A percentile compares a stretch with the other conserved stretches of the same genome.
Conservation (phyloP, 2,113 vertebrate species). For the Amblyopsis rosae region DNA sequence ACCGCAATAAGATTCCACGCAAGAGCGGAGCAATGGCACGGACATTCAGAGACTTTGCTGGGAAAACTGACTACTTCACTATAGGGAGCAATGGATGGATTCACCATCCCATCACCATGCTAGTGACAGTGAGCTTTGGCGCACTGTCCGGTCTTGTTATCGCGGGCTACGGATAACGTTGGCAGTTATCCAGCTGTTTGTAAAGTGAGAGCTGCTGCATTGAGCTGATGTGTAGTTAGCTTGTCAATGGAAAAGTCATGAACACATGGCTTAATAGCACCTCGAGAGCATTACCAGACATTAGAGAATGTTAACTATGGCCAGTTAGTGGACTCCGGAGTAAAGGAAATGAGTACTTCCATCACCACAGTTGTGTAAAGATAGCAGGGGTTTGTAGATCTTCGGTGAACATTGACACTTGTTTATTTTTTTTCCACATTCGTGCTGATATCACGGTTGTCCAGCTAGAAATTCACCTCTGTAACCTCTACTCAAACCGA, state of each 20-base stretch:
- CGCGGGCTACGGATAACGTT: constrained; percentile 2
- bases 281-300: constrained; percentile 35
- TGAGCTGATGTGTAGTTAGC: constrained; percentile 24
- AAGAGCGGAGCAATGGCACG: constrained; percentile 24
- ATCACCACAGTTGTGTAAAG: constrained; percentile 52
- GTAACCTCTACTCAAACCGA: constrained; percentile 44
- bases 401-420: constrained; percentile 41
- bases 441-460: constrained; percentile 46
- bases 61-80: background rate
- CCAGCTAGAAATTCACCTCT: constrained; percentile 35
- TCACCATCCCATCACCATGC: background rate
- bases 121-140: constrained; percentile 15
- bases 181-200: constrained; percentile 49
- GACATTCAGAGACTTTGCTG: constrained; percentile 5
- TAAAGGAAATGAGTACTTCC: constrained; percentile 39
- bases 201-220: constrained; percentile 31
- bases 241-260: constrained; percentile 38
- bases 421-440: constrained; percentile 43
- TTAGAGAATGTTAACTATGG: constrained; percentile 43
- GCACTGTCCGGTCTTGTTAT: constrained; percentile 19
- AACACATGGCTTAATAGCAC: constrained; percentile 48
- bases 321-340: constrained; percentile 38
- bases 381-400: no score
- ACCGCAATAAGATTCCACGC: constrained; percentile 50
- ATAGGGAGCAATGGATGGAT: constrained; percentile 14